Evolutionary conservation across 2,113 vertebrate species (phyloP).

Genomic region (Jaculus jaculus): DNA sequence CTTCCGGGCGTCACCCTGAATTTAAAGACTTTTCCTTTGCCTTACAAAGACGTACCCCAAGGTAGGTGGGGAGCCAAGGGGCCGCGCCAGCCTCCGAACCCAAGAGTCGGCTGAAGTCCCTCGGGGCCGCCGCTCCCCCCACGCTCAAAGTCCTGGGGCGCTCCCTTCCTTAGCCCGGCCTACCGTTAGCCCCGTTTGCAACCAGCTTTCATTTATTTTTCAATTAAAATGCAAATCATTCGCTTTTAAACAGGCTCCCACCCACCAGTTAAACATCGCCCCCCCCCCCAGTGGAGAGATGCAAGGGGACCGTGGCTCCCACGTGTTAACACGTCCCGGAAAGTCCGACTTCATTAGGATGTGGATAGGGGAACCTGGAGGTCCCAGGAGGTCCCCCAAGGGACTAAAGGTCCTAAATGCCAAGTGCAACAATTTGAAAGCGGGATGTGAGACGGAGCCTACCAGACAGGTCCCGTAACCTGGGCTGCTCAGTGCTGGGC

Average conservation of each 20-base stretch:
- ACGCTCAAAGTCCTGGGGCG: background rate
- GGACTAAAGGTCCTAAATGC: background rate
- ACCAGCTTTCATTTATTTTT: conserved; percentile 36
- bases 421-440: background rate
- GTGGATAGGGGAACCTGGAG: background rate
- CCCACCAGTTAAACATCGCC: background rate
- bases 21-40: background rate
- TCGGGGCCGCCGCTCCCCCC: background rate
- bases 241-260: background rate
- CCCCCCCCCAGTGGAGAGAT: background rate
- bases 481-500: background rate
- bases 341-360: background rate
- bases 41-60: background rate
- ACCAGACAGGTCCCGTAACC: background rate
- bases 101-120: background rate
- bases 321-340: background rate
- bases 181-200: background rate
- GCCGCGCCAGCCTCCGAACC: rapidly evolving
- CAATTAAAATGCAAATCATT: conserved; percentile 74
- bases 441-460: too few species aligned
- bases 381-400: background rate
- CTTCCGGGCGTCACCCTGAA: background rate
- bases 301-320: background rate
- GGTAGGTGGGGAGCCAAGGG: background rate
- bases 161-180: background rate